Evolutionary conservation across 1,140 invertebrate species (phyloP).

Genomic region (Zaprionus inermis): DNA sequence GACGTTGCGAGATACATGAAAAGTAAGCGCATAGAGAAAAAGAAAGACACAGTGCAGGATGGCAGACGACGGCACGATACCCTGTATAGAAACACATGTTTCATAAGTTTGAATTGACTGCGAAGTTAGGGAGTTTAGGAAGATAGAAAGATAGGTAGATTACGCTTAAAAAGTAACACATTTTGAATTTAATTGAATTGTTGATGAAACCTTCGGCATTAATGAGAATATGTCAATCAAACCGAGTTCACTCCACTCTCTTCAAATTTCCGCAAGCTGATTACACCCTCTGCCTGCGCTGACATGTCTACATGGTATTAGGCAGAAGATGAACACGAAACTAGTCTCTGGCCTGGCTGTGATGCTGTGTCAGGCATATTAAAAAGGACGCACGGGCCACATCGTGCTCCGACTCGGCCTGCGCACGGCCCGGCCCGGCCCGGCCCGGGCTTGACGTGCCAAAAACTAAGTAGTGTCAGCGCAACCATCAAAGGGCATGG

Average conservation of each 20-base stretch:
- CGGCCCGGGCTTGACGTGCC: slow-evolving; percentile 65
- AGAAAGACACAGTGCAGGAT: neutral
- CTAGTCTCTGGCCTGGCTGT: slow-evolving; percentile 56
- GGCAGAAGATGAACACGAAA: slow-evolving; percentile 41
- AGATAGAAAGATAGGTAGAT: too few species aligned
- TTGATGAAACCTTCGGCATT: too few species aligned
- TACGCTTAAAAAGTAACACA: too few species aligned
- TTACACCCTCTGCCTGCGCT: neutral
- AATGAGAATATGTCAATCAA: too few species aligned
- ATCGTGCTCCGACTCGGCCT: slow-evolving; percentile 23
- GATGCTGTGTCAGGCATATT: slow-evolving; percentile 78
- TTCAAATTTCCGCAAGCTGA: neutral
- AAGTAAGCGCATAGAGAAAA: neutral
- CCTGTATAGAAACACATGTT: neutral
- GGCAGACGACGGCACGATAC: neutral
- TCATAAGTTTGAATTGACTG: too few species aligned
- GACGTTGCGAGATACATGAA: slow-evolving; percentile 25
- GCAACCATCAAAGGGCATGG: slow-evolving; percentile 73
- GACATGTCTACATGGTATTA: slow-evolving; percentile 4
- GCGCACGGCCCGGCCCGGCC: slow-evolving; percentile 6
- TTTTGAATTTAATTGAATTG: too few species aligned
- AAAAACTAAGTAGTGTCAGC: slow-evolving; percentile 80
- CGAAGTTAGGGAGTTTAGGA: too few species aligned
- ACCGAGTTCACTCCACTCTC: too few species aligned
- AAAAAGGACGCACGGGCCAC: slow-evolving; percentile 71